Evolutionary conservation across 2,888 invertebrate species (phyloP), one percentile per base, ranked within the genome.

Genomic region (Hypolimnas misippus): DNA sequence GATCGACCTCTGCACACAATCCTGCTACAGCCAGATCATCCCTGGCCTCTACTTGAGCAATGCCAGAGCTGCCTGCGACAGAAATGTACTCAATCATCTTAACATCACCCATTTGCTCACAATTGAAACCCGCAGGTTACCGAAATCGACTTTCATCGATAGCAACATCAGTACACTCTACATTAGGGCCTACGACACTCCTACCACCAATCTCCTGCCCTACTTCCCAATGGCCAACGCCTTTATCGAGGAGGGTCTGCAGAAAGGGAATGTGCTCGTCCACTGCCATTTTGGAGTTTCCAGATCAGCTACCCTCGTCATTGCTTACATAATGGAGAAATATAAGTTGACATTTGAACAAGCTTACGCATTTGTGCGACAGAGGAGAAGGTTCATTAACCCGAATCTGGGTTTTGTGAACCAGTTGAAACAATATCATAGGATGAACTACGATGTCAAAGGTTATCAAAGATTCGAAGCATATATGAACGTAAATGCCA

Each of bases 221-320:
- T 92, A 89, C 80, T 92, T 92, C 78, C 91, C 92, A 65, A 87
- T 92, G 84, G 84, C 89, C 74, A 91, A 92, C 74, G 76, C 86
- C 8, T 92, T 91, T 69, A 92, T 92, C 61, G 83, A 87, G n/a
- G 86, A 95, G 93, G 89, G 94, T 82, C 60, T 96, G 92, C 76
- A 94, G 90, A 79, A 94, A 21, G 92, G 92, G 0, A 89, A 95
- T 76, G 97, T 98, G 42, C 93, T 98, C 79, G 95, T 98, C 65
- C 98, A 98, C 87, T 98, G 98, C 86, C 98, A 98, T 79, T 98
- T 98, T 55, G 98, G 98, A 56, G 97, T 98, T 54, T 98, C 98
- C 59, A 94, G 98, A 71, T 98, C 98, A 70, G 98, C 98, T 67
- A 98, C 98, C 67, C 95, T 98, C 81, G 97, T 98, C 78, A 98